Evolutionary conservation across 2,113 vertebrate genomes (phyloP).

Genomic region (Heptranchias perlo): DNA sequence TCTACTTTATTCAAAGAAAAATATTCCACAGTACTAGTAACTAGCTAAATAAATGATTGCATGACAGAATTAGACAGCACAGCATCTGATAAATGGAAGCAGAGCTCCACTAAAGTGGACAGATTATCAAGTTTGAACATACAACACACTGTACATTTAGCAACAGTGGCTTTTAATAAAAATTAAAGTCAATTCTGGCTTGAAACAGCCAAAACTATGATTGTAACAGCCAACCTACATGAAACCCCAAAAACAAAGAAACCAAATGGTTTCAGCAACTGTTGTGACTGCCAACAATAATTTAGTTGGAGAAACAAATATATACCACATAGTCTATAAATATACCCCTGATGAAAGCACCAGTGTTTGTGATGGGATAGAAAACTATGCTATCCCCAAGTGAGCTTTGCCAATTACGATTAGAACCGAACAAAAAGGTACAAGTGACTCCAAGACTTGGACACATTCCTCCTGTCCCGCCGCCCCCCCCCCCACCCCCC

Average conservation of each 20-base stretch:
- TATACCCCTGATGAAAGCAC: constrained; percentile 59
- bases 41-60: constrained; percentile 53
- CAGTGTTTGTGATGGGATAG: constrained; percentile 50
- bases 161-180: constrained; percentile 58
- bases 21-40: constrained; percentile 65
- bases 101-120: constrained; percentile 57
- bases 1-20: constrained; percentile 74
- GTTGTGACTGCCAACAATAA: constrained; percentile 49
- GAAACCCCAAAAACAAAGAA: constrained; percentile 43
- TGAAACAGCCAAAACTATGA: constrained; percentile 64
- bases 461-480: not conserved
- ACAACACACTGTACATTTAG: constrained; percentile 66
- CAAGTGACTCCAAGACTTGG: not conserved
- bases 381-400: not conserved
- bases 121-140: constrained; percentile 50
- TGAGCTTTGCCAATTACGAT: not conserved
- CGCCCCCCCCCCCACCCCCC: not conserved
- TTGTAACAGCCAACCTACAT: constrained; percentile 53
- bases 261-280: constrained; percentile 50
- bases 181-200: constrained; percentile 62
- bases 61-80: constrained; percentile 69
- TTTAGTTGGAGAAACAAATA: constrained; percentile 52
- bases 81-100: constrained; percentile 64
- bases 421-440: not conserved
- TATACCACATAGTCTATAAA: constrained; percentile 60